Evolutionary conservation across 2,888 invertebrate genomes (phyloP), one percentile per base, ranked within the genome.

Genomic region (Pachymerium ferrugineum): DNA sequence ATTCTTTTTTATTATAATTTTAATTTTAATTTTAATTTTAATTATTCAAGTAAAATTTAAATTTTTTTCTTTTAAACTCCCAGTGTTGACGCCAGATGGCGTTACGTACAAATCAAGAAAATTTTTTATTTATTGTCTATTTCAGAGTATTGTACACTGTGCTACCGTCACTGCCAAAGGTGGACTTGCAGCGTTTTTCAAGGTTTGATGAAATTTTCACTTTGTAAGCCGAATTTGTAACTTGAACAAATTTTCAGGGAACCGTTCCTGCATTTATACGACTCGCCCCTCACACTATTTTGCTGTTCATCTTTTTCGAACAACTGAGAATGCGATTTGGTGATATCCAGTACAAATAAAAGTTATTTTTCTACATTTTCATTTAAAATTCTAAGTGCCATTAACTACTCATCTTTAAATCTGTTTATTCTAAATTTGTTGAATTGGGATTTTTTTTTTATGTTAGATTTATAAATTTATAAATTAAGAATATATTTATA

Each of bases 301-400:
- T 99, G 16, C 96, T 96, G 0, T 99, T 98, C 83, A 87, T 99
- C 73, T 93, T 99, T 84, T 86, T 98, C 79, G 99, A 99, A 85
- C 97, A 98, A 84, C 85, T 99, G 70, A 86, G 96, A 81, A 85
- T 90, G 76, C 89, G 90, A 80, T 92, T 92, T 81, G 93, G 93
- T 3, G 47, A 3, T 2, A 47, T 47, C 16, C 47, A 47, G n/a
- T 14, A 14, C 4, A 47, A 47, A 47, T 4, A 47, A 47, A 6
- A 16, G 1, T 16, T 6, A 47, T 47, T 47, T 47, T 16, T 16
- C 22, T 1, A 47, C 14, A 14, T 16, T n/a, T 2, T 16, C 22
- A 1, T 22, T 47, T 14, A 6, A 22, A n/a, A 14, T 1, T 47
- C 3, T 16, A 47, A 47, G 47, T 47, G 47, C 47, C 47, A 47